Base-by-base conservation (phyloP, 2,113 vertebrate species). In the Eupsittula cactorum region DNA sequence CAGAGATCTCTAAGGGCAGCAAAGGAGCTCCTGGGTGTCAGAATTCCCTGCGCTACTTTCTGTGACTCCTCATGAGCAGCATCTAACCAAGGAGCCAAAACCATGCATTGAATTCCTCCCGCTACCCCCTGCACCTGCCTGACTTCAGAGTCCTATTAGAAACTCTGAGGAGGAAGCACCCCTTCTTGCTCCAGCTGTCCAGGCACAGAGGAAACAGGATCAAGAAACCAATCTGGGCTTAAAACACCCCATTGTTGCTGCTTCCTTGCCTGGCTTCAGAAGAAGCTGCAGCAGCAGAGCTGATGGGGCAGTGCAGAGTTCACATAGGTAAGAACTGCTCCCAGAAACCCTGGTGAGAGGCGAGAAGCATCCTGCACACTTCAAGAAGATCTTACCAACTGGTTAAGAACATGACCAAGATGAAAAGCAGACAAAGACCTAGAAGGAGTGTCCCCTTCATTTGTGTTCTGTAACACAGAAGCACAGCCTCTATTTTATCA, bases 11-110 rank as follows among this genome's bases (percentile, higher is more conserved):
- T 13, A 53, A 74, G 63, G 13, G 27, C 18, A 29, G 18, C 31
- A 62, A 85, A 78, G n/a, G 29, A 5, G 11, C 19, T 74, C 19
- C 65, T 4, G 24, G 20, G 37, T 59, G 19, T 20, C 39, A 70
- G 57, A 37, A 37, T 0, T 0, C 1, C 0, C 17, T 35, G 33
- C 68, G 42, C 41, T 67, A 39, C 50, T 57, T 76, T n/a, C 41
- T 46, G 39, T 15, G 68, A 25, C 65, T 79, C 49, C 67, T 59
- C 1, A 1, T 1, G 1, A 70, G 63, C 35, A 70, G 81, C 35
- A 35, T 31, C 12, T 39, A 25, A 25, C 14, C 28, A 39, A 31
- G 29, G 11, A 41, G 62, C 33, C 25, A 46, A 77, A 82, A 41
- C 6, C 33, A 57, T 15, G 64, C 44, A 57, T 5, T 17, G 25